Conservation (phyloP, 2,113 vertebrate species). For the Phaethornis superciliosus region DNA sequence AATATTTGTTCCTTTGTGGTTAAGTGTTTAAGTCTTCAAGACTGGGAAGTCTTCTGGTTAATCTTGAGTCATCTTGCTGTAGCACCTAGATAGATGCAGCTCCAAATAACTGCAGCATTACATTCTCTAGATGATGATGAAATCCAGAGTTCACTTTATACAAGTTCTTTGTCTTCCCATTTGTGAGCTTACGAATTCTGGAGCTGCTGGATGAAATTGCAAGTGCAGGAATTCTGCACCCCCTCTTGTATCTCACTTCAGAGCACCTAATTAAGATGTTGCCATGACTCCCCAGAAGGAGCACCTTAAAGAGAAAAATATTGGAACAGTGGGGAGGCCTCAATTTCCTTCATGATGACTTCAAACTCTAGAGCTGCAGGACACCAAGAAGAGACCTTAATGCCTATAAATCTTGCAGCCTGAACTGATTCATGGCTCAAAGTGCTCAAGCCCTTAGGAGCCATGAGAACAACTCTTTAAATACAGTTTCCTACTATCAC, state of each 20-base stretch:
- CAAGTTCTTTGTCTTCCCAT: not conserved
- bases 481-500: not conserved
- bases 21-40: not conserved
- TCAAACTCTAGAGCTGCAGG: not conserved
- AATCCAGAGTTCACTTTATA: not conserved
- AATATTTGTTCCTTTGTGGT: not conserved
- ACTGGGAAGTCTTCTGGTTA: not conserved
- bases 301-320: not conserved
- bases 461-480: not conserved
- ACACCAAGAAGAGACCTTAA: not conserved
- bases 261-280: not conserved
- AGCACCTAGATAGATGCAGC: not conserved
- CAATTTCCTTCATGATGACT: conserved; percentile 7
- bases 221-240: not conserved
- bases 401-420: not conserved
- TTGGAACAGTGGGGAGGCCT: not conserved
- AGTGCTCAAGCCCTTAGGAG: not conserved
- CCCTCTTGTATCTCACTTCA: not conserved
- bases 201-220: not conserved
- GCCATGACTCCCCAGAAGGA: not conserved
- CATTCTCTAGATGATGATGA: fast-evolving
- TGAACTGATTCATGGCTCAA: conserved; percentile 30
- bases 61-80: not conserved
- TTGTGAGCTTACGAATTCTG: not conserved
- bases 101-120: not conserved